Evolutionary conservation across 2,888 invertebrate genomes (phyloP).

Genomic region (Heliconius hortense): DNA sequence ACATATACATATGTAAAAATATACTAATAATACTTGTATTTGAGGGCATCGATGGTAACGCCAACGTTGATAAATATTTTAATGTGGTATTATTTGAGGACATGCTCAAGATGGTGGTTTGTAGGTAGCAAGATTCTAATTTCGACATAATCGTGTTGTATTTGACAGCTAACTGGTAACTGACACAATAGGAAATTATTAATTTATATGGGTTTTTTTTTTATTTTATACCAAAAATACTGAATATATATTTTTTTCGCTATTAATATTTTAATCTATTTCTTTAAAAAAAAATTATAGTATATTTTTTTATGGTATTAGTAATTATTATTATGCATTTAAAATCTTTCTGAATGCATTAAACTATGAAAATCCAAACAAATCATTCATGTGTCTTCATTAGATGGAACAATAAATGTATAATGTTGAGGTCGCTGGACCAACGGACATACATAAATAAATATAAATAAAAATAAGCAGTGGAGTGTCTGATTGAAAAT

Average conservation of each 20-base stretch:
- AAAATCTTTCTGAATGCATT: neutral
- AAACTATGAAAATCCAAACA: neutral
- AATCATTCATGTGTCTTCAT: neutral
- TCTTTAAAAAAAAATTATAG: neutral
- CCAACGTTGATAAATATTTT: too few relatives aligned
- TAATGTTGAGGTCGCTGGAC: neutral
- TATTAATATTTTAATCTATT: neutral
- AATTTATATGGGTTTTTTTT: neutral
- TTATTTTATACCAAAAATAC: neutral
- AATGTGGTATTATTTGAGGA: too few relatives aligned
- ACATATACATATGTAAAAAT: constrained; percentile 1
- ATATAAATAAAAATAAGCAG: neutral
- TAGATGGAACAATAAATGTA: neutral
- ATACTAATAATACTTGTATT: neutral
- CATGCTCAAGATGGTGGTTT: too few relatives aligned
- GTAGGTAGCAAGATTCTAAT: neutral
- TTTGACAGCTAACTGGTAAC: too few relatives aligned
- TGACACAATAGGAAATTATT: too few relatives aligned
- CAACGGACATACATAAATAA: neutral
- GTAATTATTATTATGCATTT: neutral
- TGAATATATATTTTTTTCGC: neutral
- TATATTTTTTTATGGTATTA: neutral
- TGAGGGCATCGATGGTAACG: too few relatives aligned
- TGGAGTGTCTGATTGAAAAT: too few relatives aligned
- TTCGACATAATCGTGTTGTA: neutral